These are phyloP conservation scores for Palloptera scutellata DNA, from an alignment of 2,888 invertebrate species.

Conservation along the genomic window DNA sequence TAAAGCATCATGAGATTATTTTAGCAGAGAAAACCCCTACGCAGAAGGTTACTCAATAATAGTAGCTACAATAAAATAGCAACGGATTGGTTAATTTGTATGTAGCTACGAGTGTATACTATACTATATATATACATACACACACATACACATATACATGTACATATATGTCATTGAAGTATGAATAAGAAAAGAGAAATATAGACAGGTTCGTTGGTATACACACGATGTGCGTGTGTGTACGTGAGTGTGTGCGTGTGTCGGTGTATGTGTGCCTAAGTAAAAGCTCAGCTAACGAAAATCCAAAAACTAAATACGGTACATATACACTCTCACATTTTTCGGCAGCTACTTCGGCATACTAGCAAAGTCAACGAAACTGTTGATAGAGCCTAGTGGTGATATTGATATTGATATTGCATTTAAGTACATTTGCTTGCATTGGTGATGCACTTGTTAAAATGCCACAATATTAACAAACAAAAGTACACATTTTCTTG, in stretches of 20 bases:
- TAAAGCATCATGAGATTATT: constrained; percentile 9
- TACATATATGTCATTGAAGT: not conserved
- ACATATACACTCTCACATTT: too few relatives aligned
- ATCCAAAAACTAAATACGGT: constrained; percentile 4
- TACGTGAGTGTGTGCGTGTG: not conserved
- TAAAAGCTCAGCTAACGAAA: constrained; percentile 10
- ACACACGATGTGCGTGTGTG: not conserved
- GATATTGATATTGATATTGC: too few relatives aligned
- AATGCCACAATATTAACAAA: too few relatives aligned
- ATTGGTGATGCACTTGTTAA: too few relatives aligned
- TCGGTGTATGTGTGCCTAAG: not conserved
- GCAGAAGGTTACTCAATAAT: constrained; percentile 33
- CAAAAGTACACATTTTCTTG: too few relatives aligned
- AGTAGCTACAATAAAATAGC: constrained; percentile 12
- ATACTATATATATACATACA: not conserved
- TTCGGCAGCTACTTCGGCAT: too few relatives aligned
- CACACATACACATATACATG: constrained; percentile 8
- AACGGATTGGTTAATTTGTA: constrained; percentile 8
- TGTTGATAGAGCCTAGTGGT: too few relatives aligned
- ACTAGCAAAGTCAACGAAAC: too few relatives aligned
- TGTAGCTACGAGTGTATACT: not conserved
- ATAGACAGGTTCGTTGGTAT: not conserved
- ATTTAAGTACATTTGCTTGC: too few relatives aligned
- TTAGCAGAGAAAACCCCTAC: constrained; percentile 29
- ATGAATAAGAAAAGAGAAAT: not conserved